phyloP scores from a whole-genome alignment of 2,113 vertebrate species.

The Myrmecobius fasciatus region DNA sequence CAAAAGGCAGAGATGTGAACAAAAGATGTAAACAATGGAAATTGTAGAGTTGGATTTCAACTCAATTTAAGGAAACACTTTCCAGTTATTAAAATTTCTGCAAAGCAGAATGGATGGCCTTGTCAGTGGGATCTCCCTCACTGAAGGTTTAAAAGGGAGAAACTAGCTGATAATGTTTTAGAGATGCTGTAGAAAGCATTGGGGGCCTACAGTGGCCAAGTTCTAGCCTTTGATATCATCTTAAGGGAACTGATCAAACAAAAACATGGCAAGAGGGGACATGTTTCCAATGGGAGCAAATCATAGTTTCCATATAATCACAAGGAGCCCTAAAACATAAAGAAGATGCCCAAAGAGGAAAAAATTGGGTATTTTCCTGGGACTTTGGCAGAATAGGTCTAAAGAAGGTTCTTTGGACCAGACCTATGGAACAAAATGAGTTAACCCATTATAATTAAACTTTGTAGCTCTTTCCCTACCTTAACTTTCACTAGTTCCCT shows the following conservation, averaged over 20 bases:
- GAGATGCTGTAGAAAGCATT: background rate
- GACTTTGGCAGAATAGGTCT: too few species aligned
- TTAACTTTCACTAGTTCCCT: too few species aligned
- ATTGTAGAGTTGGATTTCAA: background rate
- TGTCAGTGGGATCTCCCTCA: background rate
- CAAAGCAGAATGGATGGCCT: background rate
- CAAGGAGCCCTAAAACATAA: background rate
- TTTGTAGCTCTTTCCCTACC: too few species aligned
- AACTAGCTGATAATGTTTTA: background rate
- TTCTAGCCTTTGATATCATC: background rate
- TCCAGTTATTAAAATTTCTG: background rate
- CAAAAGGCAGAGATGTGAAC: background rate
- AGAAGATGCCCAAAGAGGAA: background rate
- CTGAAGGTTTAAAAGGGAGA: background rate
- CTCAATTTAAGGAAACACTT: background rate
- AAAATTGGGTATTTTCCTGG: background rate
- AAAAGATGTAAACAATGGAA: too few species aligned
- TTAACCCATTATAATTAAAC: too few species aligned
- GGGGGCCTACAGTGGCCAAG: background rate
- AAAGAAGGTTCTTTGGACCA: too few species aligned
- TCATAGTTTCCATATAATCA: background rate
- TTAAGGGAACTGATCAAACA: background rate
- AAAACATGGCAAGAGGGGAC: background rate
- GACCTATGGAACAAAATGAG: too few species aligned
- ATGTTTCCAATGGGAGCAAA: background rate